Conservation (phyloP, 2,797 vertebrate genomes). For the Syndactyla subalaris region DNA sequence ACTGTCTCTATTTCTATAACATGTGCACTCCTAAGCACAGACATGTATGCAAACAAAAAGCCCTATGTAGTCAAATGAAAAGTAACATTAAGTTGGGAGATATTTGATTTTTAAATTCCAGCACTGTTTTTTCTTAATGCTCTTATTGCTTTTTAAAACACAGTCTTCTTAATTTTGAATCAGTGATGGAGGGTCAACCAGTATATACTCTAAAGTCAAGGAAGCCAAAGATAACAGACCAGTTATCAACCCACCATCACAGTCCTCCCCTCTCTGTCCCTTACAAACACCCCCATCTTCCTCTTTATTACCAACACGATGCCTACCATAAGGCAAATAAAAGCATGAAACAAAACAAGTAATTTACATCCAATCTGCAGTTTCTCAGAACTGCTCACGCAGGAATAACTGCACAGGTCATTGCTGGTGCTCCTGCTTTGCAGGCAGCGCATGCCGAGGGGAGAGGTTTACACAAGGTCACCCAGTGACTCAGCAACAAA, state of each 20-base stretch:
- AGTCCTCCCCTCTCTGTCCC: background rate
- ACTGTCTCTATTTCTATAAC: background rate
- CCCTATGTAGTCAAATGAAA: background rate
- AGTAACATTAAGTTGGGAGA: background rate
- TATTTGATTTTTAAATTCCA: background rate
- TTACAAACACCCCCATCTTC: rapidly evolving
- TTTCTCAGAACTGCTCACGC: background rate
- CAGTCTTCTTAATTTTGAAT: background rate
- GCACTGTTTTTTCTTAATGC: background rate
- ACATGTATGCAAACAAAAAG: background rate
- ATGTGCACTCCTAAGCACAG: background rate
- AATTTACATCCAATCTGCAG: background rate
- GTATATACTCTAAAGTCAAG: background rate
- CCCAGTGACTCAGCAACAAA: slow-evolving; percentile 12
- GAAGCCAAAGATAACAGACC: background rate
- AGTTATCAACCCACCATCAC: background rate
- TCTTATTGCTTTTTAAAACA: background rate
- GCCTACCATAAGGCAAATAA: background rate
- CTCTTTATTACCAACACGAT: rapidly evolving
- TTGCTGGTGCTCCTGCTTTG: background rate
- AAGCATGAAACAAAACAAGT: background rate
- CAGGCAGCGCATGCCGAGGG: background rate
- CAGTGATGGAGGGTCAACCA: background rate
- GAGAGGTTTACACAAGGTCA: background rate
- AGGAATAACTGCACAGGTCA: background rate